A percentile compares a stretch with the other conserved stretches of the same genome.
Conservation (phyloP, 2,797 vertebrate species). For the Cephalopachus bancanus region DNA sequence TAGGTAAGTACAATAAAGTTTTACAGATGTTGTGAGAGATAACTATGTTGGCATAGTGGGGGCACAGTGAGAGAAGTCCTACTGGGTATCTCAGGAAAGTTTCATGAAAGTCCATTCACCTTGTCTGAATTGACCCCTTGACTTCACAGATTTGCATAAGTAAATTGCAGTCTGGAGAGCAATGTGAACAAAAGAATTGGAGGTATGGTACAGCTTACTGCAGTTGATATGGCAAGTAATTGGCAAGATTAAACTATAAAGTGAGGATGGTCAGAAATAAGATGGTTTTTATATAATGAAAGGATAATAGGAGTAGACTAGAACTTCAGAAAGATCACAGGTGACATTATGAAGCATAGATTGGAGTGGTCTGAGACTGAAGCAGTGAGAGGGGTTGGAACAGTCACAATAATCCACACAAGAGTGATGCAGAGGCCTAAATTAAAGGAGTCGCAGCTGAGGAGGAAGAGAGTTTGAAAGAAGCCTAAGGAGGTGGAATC, state of each 20-base stretch:
- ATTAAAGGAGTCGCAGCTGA: background rate
- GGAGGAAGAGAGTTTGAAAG: background rate
- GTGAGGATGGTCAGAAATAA: background rate
- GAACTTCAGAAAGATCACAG: background rate
- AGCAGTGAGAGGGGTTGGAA: background rate
- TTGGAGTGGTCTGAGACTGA: background rate
- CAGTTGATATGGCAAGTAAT: conserved; percentile 16
- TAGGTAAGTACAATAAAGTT: background rate
- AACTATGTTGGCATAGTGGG: background rate
- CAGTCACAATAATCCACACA: background rate
- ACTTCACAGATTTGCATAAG: background rate
- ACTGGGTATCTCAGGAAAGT: background rate
- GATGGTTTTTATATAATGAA: background rate
- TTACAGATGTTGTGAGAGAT: background rate
- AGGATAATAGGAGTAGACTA: conserved; percentile 25
- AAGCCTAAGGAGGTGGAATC: background rate
- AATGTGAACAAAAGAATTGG: background rate
- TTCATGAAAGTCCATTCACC: background rate
- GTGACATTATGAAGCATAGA: background rate
- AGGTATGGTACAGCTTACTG: background rate
- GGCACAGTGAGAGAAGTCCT: background rate
- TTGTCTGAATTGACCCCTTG: background rate
- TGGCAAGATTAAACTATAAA: background rate
- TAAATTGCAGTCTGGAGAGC: background rate
- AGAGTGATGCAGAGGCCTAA: background rate